Conservation (phyloP, 2,797 vertebrate genomes). For the Lagothrix lagotricha region DNA sequence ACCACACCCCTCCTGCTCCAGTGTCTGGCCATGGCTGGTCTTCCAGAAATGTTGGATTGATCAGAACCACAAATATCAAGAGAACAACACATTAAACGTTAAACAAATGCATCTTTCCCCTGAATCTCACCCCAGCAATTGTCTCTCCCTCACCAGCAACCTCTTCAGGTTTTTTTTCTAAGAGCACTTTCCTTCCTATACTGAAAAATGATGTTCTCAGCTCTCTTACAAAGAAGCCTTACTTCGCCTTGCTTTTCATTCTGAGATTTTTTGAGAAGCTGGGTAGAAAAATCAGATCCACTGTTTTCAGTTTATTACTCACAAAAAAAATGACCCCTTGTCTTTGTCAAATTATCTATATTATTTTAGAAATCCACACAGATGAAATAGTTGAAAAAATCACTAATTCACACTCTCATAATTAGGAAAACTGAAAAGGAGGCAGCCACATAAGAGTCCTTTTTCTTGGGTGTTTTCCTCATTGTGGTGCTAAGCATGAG, state of each 20-base stretch:
- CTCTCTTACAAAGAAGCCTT: background rate
- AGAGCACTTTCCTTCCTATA: background rate
- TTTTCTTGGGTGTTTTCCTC: background rate
- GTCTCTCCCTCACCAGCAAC: background rate
- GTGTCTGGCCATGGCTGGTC: background rate
- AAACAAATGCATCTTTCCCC: background rate
- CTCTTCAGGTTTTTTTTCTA: background rate
- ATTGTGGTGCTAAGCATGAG: background rate
- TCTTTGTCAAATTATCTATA: background rate
- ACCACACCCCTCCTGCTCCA: fast-evolving
- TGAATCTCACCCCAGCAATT: background rate
- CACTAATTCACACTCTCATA: background rate
- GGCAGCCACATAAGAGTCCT: background rate
- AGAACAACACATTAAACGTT: background rate
- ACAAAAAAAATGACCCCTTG: background rate
- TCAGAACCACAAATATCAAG: background rate
- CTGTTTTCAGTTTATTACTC: background rate
- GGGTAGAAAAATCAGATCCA: background rate
- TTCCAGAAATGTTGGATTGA: background rate
- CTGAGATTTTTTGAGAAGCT: background rate
- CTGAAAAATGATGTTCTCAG: background rate
- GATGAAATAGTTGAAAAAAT: background rate
- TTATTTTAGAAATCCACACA: background rate
- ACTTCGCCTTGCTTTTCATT: background rate
- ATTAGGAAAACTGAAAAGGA: background rate